Base-by-base conservation (phyloP, 2,797 vertebrate species). In the Eleutherodactylus coqui region DNA sequence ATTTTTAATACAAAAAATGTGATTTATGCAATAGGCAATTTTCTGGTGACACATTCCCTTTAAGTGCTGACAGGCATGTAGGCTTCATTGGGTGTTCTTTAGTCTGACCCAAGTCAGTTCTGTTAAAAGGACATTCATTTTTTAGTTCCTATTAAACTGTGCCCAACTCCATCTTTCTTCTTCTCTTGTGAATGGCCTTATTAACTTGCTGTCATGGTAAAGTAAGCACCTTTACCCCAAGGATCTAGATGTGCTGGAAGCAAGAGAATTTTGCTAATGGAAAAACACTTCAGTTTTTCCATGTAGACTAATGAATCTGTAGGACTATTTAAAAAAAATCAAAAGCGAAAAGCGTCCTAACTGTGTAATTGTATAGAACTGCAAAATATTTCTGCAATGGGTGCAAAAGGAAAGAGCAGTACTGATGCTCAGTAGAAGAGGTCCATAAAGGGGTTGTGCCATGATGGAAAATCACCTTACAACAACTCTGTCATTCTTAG, bases 201-300 rank as follows among this genome's bases (percentile, higher is more conserved):
- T 73, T 73, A 73, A 73, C 70, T 73, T 45, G 41, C 38, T 43
- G 70, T 73, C 41, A 73, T 73, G 41, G 70, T 73, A 73, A 73
- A 73, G 70, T 73, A 73, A 45, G 41, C 24, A 73, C 70, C 69
- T 72, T 70, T 72, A 72, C 69, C 69, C 70, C 43, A 45, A 73
- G 41, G 41, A 73, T 73, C 70, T 73, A 73, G 70, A 73, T 45
- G 38, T 73, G 70, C 41, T 45, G 70, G 70, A 73, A 27, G 70
- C 70, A 24, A 27, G 21, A 73, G n/a, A 27, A 45, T 45, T 45
- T 72, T n/a, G 69, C 38, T 45, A 72, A 72, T 27, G 38, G 69
- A 72, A 72, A 72, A 72, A 45, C 10, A 43, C 21, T 27, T 45
- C 3, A 24, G 11, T 41, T 73, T 70, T 41, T 72, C 69, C n/a